phyloP scores from a whole-genome alignment of 2,888 invertebrate species.

The Euplexia lucipara region DNA sequence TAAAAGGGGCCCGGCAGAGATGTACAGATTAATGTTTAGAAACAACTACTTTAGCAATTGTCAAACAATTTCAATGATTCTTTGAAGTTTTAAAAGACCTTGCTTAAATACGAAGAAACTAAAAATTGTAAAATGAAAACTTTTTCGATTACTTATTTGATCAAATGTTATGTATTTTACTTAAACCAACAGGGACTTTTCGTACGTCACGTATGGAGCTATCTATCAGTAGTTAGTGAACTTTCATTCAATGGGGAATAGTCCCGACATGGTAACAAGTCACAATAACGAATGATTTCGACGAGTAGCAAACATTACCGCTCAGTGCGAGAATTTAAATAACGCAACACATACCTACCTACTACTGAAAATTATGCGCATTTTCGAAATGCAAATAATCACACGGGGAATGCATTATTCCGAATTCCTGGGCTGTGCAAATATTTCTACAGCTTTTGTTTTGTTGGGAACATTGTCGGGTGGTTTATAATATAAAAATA shows the following conservation, averaged over 20 bases:
- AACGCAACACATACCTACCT: conserved; percentile 16
- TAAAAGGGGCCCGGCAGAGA: no score
- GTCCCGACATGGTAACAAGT: conserved; percentile 1
- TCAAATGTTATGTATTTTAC: conserved; percentile 31
- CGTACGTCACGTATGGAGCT: conserved; percentile 4
- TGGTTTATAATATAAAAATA: not conserved
- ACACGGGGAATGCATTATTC: conserved; percentile 9
- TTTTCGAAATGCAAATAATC: conserved; percentile 31
- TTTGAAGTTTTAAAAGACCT: no score
- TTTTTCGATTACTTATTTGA: conserved; percentile 20
- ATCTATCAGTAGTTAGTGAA: conserved; percentile 30
- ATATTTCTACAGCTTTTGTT: conserved; percentile 11
- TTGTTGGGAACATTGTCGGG: not conserved
- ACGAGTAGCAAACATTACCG: conserved; percentile 9
- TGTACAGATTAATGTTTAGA: no score
- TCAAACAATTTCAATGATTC: no score
- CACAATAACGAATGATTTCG: conserved; percentile 30
- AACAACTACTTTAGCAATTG: no score
- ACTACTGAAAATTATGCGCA: conserved; percentile 26
- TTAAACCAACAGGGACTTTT: conserved; percentile 26
- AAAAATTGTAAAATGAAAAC: no score
- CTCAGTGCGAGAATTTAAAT: conserved; percentile 35
- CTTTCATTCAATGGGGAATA: conserved; percentile 33
- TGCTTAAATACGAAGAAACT: no score
- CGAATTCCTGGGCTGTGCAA: conserved; percentile 8